Evolutionary conservation across 2,888 invertebrate species (phyloP).

Genomic region (Drosophila sordidula): DNA sequence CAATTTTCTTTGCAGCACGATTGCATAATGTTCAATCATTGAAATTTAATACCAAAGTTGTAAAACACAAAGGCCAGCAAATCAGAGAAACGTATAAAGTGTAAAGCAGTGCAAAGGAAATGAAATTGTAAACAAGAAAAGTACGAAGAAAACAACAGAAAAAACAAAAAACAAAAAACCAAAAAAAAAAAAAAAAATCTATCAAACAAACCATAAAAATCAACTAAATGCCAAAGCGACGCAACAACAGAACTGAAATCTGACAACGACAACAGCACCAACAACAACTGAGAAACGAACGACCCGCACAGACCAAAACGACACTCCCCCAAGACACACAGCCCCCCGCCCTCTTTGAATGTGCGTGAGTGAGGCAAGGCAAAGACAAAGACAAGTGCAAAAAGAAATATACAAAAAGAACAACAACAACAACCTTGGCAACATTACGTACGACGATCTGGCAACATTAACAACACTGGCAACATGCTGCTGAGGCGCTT

Average conservation of each 20-base stretch:
- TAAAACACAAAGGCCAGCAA: conserved; percentile 35
- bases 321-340: conserved; percentile 13
- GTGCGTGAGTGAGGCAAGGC: conserved; percentile 42
- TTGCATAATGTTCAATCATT: conserved; percentile 60
- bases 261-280: conserved; percentile 37
- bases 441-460: conserved; percentile 51
- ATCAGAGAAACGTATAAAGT: conserved; percentile 36
- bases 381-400: conserved; percentile 43
- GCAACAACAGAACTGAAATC: conserved; percentile 50
- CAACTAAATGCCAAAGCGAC: conserved; percentile 67
- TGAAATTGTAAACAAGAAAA: conserved; percentile 57
- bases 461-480: conserved; percentile 49
- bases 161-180: conserved; percentile 6
- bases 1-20: conserved; percentile 51
- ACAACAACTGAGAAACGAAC: conserved; percentile 39
- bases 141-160: conserved; percentile 11
- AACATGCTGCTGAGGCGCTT: conserved; percentile 70
- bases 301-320: conserved; percentile 16
- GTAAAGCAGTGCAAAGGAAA: conserved; percentile 51
- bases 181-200: conserved; percentile 13
- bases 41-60: conserved; percentile 59
- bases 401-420: conserved; percentile 15
- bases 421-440: conserved; percentile 46
- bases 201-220: conserved; percentile 43
- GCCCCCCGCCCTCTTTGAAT: conserved; percentile 34